Evolutionary conservation across 1,140 invertebrate genomes (phyloP).

Genomic region (Panulirus ornatus): DNA sequence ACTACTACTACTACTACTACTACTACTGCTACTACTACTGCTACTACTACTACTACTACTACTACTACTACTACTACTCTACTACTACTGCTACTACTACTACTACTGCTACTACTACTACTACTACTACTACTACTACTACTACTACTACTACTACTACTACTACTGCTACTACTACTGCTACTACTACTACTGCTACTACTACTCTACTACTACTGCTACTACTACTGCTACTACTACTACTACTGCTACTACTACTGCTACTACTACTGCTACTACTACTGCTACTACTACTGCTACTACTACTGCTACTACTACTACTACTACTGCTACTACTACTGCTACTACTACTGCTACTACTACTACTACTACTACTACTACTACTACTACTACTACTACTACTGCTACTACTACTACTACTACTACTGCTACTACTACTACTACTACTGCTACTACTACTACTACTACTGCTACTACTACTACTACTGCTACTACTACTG

Average conservation of each 20-base stretch:
- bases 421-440: conserved; percentile 9
- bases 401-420: neutral
- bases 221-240: conserved; percentile 5
- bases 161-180: conserved; percentile 1
- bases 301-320: conserved; percentile 6
- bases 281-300: neutral
- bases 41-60: neutral
- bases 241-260: conserved; percentile 1
- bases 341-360: conserved; percentile 1
- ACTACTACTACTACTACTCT: neutral
- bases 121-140: neutral
- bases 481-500: conserved; percentile 5
- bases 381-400: conserved; percentile 9
- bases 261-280: conserved; percentile 1
- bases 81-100: too few species aligned
- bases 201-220: too few species aligned
- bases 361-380: conserved; percentile 6
- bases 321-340: conserved; percentile 4
- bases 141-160: conserved; percentile 9
- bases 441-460: conserved; percentile 5
- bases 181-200: conserved; percentile 5
- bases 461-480: conserved; percentile 5
- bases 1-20: conserved; percentile 9
- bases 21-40: conserved; percentile 2
- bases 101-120: neutral